Conservation (phyloP, 2,113 vertebrate species). For the Cyanistes caeruleus region DNA sequence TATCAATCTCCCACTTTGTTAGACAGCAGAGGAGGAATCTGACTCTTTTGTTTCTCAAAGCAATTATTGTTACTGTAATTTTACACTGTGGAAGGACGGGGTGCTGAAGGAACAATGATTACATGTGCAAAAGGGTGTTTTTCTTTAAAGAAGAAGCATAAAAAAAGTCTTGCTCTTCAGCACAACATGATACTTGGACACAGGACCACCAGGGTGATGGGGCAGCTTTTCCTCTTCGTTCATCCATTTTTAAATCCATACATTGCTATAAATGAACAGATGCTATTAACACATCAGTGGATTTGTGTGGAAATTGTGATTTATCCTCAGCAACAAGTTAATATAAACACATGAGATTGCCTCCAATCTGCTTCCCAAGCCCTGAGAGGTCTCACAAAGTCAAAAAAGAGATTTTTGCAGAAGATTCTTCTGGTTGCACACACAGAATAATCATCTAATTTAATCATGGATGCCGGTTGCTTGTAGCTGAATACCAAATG, state of each 20-base stretch:
- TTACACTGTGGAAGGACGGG: neutral
- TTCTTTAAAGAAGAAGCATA: neutral
- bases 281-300: conserved; percentile 47
- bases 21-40: neutral
- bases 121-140: neutral
- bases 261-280: conserved; percentile 24
- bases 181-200: neutral
- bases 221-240: neutral
- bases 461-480: neutral
- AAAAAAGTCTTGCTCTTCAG: neutral
- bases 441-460: neutral
- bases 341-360: conserved; percentile 43
- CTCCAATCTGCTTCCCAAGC: conserved; percentile 5
- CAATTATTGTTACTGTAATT: neutral
- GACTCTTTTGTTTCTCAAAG: neutral
- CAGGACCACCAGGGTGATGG: neutral
- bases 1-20: neutral
- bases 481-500: neutral
- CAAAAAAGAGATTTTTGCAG: neutral
- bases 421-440: neutral
- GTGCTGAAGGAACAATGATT: neutral
- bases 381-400: neutral
- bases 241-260: conserved; percentile 38
- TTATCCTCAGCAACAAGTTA: conserved; percentile 23
- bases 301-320: conserved; percentile 40